These are phyloP conservation scores for Lateolabrax maculatus DNA, from an alignment of 2,797 vertebrate species.

Conservation along the genomic window DNA sequence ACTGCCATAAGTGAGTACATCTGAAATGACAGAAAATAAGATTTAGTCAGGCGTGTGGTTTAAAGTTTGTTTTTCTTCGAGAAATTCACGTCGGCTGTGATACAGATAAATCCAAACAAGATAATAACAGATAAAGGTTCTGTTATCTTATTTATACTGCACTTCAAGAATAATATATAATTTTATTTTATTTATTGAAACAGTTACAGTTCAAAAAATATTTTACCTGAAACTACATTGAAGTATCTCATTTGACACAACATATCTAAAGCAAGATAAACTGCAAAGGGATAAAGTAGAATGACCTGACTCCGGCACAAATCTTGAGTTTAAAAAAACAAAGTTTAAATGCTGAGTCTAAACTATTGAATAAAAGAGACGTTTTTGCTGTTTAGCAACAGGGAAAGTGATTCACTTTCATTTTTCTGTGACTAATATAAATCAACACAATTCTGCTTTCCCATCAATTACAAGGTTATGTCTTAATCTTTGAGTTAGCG, in stretches of 20 bases:
- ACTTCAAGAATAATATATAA: neutral
- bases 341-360: neutral
- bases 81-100: neutral
- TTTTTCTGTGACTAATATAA: conserved; percentile 24
- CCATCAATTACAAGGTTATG: neutral
- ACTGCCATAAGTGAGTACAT: conserved; percentile 79
- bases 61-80: neutral
- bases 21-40: neutral
- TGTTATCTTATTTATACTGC: neutral
- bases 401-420: conserved; percentile 5
- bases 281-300: neutral
- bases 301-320: neutral
- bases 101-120: neutral
- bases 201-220: neutral
- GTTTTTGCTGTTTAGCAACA: neutral
- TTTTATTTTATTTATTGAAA: neutral
- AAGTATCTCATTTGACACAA: neutral
- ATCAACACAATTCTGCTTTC: conserved; percentile 15
- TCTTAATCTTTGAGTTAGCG: neutral
- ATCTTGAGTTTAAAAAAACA: neutral
- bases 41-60: neutral
- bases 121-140: neutral
- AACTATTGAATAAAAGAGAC: neutral
- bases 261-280: neutral
- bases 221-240: neutral